A percentile compares a stretch with the other conserved stretches of the same genome.
phyloP scores from a whole-genome alignment of 2,888 invertebrate genomes.

The Ophonus ardosiacus region DNA sequence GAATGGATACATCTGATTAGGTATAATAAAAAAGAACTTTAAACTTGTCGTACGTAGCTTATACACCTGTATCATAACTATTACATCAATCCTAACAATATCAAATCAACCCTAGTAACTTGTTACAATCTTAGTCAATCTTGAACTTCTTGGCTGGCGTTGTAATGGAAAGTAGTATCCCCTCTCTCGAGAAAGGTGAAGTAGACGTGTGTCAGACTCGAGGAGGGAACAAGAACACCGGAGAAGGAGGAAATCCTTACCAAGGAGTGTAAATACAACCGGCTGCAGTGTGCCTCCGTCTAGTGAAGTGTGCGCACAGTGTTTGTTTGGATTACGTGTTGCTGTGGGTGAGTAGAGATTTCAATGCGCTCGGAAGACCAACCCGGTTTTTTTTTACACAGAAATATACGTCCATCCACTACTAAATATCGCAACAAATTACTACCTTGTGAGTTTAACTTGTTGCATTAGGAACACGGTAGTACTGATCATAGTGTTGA shows the following conservation, averaged over 20 bases:
- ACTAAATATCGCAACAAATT: no score
- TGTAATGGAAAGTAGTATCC: not conserved
- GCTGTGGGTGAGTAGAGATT: conserved; percentile 21
- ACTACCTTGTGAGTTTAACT: no score
- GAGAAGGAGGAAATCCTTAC: conserved; percentile 35
- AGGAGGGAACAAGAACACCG: not conserved
- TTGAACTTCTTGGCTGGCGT: not conserved
- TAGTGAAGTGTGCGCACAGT: conserved; percentile 19
- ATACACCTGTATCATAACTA: no score
- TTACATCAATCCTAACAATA: no score
- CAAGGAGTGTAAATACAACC: conserved; percentile 39
- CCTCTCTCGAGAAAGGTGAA: conserved; percentile 5
- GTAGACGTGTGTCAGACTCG: not conserved
- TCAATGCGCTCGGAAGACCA: not conserved
- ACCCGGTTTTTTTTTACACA: not conserved
- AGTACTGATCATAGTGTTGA: no score
- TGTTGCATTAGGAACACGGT: no score
- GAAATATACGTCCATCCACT: no score
- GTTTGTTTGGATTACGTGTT: conserved; percentile 23
- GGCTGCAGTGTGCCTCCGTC: not conserved
- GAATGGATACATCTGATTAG: no score
- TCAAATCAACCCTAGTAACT: not conserved
- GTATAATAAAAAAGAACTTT: no score
- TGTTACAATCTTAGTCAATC: not conserved
- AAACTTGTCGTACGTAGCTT: no score